Conservation (phyloP, 2,113 vertebrate species). For the Harpagus bidentatus region DNA sequence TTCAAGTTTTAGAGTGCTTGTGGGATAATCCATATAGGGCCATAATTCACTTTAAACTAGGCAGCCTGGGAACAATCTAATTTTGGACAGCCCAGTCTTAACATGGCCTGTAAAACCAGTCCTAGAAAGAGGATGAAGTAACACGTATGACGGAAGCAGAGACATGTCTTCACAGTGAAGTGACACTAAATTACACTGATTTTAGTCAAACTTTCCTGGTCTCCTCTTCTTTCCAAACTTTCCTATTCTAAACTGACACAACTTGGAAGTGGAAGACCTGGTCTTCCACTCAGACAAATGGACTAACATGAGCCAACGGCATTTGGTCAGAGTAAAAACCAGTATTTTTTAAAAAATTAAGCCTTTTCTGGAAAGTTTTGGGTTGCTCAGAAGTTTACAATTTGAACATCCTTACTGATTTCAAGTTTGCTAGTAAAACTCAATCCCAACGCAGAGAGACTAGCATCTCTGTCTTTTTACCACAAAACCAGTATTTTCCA, state of each 20-base stretch:
- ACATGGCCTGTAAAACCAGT: background rate
- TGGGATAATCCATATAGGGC: fast-evolving
- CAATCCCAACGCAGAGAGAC: background rate
- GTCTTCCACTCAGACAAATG: background rate
- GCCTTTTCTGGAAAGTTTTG: background rate
- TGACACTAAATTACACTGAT: background rate
- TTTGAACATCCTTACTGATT: background rate
- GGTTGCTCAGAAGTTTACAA: background rate
- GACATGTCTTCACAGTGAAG: background rate
- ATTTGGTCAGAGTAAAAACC: background rate
- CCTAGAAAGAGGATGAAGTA: background rate
- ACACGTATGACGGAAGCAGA: background rate
- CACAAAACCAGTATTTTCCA: background rate
- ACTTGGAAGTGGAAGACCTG: background rate
- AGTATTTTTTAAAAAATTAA: background rate
- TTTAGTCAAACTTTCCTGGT: background rate
- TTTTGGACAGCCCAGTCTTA: background rate
- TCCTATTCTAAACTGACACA: background rate
- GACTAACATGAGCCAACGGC: background rate
- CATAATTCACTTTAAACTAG: background rate
- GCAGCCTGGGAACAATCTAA: background rate
- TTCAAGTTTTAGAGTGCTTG: background rate
- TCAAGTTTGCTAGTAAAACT: background rate
- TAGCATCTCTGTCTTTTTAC: background rate
- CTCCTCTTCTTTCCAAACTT: background rate